phyloP scores from a whole-genome alignment of 2,888 invertebrate species.

The Periphyllus acericola region DNA sequence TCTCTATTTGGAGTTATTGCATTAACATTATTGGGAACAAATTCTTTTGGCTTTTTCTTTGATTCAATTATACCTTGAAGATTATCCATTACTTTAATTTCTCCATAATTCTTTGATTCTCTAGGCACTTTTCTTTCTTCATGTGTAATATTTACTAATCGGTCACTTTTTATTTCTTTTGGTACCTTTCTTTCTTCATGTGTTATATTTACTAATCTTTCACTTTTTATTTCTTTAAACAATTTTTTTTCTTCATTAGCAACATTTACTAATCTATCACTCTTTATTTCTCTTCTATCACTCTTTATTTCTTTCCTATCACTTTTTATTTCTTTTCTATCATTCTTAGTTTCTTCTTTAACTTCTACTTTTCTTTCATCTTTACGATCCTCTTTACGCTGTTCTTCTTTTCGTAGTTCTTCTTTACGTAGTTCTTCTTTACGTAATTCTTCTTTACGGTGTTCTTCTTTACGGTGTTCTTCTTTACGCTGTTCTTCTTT shows the following conservation, averaged over 20 bases:
- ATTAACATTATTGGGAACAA: slow-evolving; percentile 35
- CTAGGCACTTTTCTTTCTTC: slow-evolving; percentile 78
- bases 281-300: slow-evolving; percentile 75
- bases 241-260: slow-evolving; percentile 73
- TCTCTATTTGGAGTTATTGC: slow-evolving; percentile 49
- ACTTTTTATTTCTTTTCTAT: slow-evolving; percentile 66
- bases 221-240: slow-evolving; percentile 61
- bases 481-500: background rate
- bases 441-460: slow-evolving; percentile 1
- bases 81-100: slow-evolving; percentile 65
- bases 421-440: slow-evolving; percentile 23
- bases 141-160: slow-evolving; percentile 64
- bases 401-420: slow-evolving; percentile 23
- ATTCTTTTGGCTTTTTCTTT: slow-evolving; percentile 54
- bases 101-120: slow-evolving; percentile 64
- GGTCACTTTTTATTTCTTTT: slow-evolving; percentile 74
- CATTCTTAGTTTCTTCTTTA: slow-evolving; percentile 64
- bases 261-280: background rate
- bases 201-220: background rate
- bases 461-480: slow-evolving; percentile 32
- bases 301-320: slow-evolving; percentile 64
- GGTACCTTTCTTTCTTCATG: slow-evolving; percentile 78
- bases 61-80: slow-evolving; percentile 56
- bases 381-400: background rate
- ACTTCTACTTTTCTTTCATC: no score